Evolutionary conservation across 2,797 vertebrate species (phyloP), one percentile per base, ranked within the genome.

Genomic region (Enteromius viviparus): DNA sequence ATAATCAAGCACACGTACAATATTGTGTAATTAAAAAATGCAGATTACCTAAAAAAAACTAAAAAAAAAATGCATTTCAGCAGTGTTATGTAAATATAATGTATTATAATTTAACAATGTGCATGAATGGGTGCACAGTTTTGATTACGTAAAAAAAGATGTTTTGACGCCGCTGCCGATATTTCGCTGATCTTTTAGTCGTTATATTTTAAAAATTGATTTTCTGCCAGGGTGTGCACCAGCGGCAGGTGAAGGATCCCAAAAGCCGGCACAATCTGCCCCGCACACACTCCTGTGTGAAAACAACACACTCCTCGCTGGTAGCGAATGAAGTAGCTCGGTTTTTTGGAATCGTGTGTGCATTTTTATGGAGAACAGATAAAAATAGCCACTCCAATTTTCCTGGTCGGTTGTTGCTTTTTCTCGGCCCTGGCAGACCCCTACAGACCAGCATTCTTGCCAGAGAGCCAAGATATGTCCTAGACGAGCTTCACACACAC

Each of bases 391-490:
- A 40, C 66, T 87, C 86, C 58, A 87, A 84, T 87, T 88, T 83
- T 88, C 66, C 81, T 84, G 53, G 85, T 87, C 83, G 32, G 86
- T 87, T 87, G 86, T 89, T 89, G 89, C 87, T 87, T 88, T 88
- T 88, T 89, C 86, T 76, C 76, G 53, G 85, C 83, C 84, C 86
- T 91, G 90, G 87, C 89, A 89, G 88, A 88, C 89, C 87, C 89
- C 83, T 80, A 87, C 87, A 89, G 87, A 88, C 87, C 84, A 74
- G 70, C 90, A 89, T 91, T 91, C 90, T 85, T 91, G 90, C 90
- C 89, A 90, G 74, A 83, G 87, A 90, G 88, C 87, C 89, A 89
- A 92, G 88, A 88, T 85, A 85, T 78, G 78, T 84, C 83, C 82
- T 87, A 88, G 84, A 86, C 85, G 37, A 81, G 83, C 85, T 81